These are phyloP conservation scores for Portunus trituberculatus DNA, from an alignment of 1,140 invertebrate species.

Conservation along the genomic window DNA sequence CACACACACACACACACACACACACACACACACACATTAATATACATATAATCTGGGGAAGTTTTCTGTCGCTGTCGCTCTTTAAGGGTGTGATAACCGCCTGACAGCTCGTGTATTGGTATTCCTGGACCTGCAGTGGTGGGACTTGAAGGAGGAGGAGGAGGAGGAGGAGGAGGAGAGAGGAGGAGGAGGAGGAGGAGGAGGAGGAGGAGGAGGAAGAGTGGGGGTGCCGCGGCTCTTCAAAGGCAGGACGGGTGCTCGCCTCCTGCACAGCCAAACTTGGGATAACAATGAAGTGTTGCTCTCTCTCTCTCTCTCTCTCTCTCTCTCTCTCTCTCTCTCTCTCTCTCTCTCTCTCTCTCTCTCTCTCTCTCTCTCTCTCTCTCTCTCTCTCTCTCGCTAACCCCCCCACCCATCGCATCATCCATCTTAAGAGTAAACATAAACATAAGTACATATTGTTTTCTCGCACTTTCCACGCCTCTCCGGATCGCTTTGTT, in stretches of 20 bases:
- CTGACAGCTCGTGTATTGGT: not conserved
- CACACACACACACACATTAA: slow-evolving; percentile 42
- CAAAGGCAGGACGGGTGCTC: not conserved
- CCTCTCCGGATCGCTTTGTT: not conserved
- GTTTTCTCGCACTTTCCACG: not conserved
- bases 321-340: slow-evolving; percentile 51
- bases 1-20: slow-evolving; percentile 44
- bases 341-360: slow-evolving; percentile 51
- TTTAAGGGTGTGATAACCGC: not conserved
- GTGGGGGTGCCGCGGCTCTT: not conserved
- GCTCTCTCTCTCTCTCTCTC: slow-evolving; percentile 57
- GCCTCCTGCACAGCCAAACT: not conserved
- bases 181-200: not conserved
- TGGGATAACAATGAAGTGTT: not conserved
- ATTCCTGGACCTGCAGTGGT: not conserved
- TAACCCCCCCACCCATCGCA: not conserved
- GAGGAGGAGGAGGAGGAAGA: not conserved
- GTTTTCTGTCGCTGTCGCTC: not conserved
- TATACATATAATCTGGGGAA: not conserved
- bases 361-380: slow-evolving; percentile 48
- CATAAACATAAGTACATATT: not conserved
- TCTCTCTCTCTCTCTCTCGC: slow-evolving; percentile 32
- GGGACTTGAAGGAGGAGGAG: not conserved
- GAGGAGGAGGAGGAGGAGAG: not conserved
- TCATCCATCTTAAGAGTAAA: too few species aligned